phyloP scores from a whole-genome alignment of 2,797 vertebrate species.

The Leucoraja ocellata region DNA sequence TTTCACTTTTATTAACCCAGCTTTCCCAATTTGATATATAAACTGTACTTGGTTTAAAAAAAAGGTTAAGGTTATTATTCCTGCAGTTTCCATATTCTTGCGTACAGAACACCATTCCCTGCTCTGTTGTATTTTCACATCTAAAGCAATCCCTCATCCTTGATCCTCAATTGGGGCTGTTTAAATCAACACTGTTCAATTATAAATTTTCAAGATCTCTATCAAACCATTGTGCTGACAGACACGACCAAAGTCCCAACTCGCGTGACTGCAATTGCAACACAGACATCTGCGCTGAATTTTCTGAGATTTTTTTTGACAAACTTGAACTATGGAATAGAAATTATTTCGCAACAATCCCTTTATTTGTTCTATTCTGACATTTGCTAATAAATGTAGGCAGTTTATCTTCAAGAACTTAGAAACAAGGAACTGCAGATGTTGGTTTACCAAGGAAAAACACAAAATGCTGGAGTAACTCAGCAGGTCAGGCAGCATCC shows the following conservation, averaged over 20 bases:
- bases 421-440: too few relatives aligned
- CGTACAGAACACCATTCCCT: background rate
- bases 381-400: background rate
- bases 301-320: background rate
- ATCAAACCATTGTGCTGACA: background rate
- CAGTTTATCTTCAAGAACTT: background rate
- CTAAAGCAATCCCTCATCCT: background rate
- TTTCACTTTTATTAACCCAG: background rate
- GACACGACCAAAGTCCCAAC: background rate
- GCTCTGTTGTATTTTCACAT: background rate
- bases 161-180: background rate
- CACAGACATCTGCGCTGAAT: background rate
- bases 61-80: too few relatives aligned
- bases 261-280: background rate
- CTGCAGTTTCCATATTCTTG: too few relatives aligned
- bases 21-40: background rate
- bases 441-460: too few relatives aligned
- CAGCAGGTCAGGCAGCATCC: too few relatives aligned
- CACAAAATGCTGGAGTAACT: too few relatives aligned
- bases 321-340: background rate
- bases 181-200: background rate
- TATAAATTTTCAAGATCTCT: background rate
- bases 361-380: background rate
- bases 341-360: too few relatives aligned
- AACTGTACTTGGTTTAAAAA: background rate